Evolutionary conservation across 2,888 invertebrate species (phyloP).

Genomic region (Timema podura): DNA sequence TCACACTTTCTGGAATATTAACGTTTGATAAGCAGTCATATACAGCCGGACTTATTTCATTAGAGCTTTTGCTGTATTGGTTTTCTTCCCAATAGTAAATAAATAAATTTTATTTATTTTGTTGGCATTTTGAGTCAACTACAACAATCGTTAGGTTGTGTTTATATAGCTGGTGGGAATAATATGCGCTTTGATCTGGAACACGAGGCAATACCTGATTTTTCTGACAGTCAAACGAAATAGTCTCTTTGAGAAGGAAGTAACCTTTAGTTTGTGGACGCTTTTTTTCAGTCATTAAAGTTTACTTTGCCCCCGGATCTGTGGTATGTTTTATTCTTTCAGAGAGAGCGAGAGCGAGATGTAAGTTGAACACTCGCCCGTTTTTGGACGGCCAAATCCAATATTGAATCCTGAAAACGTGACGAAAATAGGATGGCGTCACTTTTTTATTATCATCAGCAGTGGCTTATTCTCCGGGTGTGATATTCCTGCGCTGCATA

Average conservation of each 20-base stretch:
- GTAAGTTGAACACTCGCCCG: no score
- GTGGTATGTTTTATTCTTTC: no score
- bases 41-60: neutral
- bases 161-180: neutral
- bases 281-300: neutral
- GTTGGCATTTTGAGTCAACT: neutral
- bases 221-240: conserved; percentile 1
- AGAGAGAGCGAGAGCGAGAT: no score
- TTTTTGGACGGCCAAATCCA: no score
- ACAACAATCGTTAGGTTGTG: neutral
- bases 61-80: neutral
- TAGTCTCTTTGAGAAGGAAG: neutral
- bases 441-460: no score
- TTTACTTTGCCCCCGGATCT: neutral
- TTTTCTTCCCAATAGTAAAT: conserved; percentile 1
- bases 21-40: neutral
- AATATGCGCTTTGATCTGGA: neutral
- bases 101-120: neutral
- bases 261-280: neutral
- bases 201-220: neutral
- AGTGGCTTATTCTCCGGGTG: no score
- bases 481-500: no score
- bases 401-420: no score
- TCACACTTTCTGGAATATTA: neutral
- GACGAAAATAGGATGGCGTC: no score